A percentile compares a stretch with the other conserved stretches of the same genome.
Evolutionary conservation across 1,140 invertebrate genomes (phyloP).

Genomic region (Trissolcus basalis): DNA sequence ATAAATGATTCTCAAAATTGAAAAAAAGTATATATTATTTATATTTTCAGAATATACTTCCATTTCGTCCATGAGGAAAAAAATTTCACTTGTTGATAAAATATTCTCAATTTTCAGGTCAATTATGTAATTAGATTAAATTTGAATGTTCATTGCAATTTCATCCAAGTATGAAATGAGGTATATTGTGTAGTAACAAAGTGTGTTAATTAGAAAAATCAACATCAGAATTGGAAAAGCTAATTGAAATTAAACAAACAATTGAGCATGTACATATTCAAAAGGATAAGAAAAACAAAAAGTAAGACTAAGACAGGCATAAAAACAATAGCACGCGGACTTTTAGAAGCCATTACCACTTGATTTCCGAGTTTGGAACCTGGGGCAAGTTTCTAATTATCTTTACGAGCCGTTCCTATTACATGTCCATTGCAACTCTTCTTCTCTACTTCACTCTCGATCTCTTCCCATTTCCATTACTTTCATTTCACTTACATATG

Average conservation of each 20-base stretch:
- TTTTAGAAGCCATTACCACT: constrained; percentile 11
- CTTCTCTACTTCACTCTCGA: constrained; percentile 46
- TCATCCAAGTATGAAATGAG: too few species aligned
- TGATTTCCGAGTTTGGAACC: constrained; percentile 27
- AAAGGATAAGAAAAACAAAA: background rate
- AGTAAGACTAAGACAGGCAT: background rate
- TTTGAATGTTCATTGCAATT: too few species aligned
- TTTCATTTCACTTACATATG: constrained; percentile 28
- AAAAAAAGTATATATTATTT: too few species aligned
- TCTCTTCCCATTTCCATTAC: constrained; percentile 48
- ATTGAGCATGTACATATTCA: background rate
- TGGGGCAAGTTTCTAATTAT: constrained; percentile 66
- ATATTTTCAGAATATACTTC: too few species aligned
- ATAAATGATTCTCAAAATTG: too few species aligned
- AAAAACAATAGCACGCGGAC: background rate
- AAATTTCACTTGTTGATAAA: too few species aligned
- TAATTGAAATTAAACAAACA: background rate
- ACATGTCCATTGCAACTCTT: constrained; percentile 29
- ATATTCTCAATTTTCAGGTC: too few species aligned
- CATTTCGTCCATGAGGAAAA: too few species aligned
- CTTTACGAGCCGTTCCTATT: constrained; percentile 41
- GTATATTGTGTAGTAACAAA: too few species aligned
- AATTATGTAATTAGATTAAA: too few species aligned
- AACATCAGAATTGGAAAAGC: too few species aligned
- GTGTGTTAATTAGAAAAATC: too few species aligned